These are phyloP conservation scores for Apocrypta bakeri DNA, from an alignment of 1,140 invertebrate genomes.

Conservation along the genomic window DNA sequence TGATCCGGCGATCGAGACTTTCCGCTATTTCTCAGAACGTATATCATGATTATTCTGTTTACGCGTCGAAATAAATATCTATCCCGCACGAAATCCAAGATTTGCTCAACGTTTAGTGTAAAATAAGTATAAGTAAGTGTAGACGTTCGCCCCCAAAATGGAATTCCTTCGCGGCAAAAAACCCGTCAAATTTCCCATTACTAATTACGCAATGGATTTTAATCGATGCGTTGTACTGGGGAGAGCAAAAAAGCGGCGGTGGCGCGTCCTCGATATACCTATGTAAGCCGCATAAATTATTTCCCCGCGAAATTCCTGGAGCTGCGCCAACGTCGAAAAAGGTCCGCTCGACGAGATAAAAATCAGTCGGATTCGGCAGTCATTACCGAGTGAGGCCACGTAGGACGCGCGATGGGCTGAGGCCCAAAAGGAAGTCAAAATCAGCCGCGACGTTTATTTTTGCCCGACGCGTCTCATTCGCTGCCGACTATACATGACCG, in stretches of 20 bases:
- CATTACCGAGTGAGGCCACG: constrained; percentile 34
- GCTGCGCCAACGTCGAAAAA: constrained; percentile 7
- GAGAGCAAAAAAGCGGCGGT: constrained; percentile 4
- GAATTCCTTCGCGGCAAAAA: constrained; percentile 5
- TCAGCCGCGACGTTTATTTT: constrained; percentile 35
- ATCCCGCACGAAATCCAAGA: too few relatives aligned
- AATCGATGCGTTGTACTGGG: not conserved
- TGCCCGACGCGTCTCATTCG: not conserved
- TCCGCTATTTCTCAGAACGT: not conserved
- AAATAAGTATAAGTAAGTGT: too few relatives aligned
- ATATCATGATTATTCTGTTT: not conserved
- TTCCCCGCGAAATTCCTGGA: constrained; percentile 13
- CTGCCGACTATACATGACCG: constrained; percentile 30
- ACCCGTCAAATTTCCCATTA: constrained; percentile 41
- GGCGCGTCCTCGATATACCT: not conserved
- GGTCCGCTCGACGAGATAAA: constrained; percentile 31
- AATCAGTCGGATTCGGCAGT: constrained; percentile 36
- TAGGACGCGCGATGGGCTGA: not conserved
- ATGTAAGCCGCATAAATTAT: constrained; percentile 33
- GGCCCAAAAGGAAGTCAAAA: constrained; percentile 31
- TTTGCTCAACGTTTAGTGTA: not conserved
- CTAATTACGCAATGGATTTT: constrained; percentile 37
- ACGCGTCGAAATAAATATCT: not conserved
- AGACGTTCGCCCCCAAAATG: not conserved
- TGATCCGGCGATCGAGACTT: not conserved